Conservation (phyloP, 2,888 invertebrate species). For the Conchocele bisecta region DNA sequence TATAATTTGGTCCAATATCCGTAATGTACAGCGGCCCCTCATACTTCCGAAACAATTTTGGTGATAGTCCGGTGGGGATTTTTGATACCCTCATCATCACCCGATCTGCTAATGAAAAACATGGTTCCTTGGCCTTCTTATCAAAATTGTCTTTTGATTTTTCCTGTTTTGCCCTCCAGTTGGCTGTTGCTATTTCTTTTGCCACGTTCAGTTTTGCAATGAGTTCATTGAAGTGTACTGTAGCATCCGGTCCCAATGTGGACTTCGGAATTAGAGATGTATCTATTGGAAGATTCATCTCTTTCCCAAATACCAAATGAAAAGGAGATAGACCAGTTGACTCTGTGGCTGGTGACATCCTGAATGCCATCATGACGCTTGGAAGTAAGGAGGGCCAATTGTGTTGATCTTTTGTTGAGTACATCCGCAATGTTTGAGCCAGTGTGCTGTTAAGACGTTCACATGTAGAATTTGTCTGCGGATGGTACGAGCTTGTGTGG, state of each 20-base stretch:
- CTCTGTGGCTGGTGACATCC: slow-evolving; percentile 47
- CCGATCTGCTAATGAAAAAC: slow-evolving; percentile 10
- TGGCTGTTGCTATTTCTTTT: slow-evolving; percentile 8
- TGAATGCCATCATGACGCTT: slow-evolving; percentile 53
- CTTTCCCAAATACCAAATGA: slow-evolving; percentile 43
- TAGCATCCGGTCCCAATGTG: slow-evolving; percentile 7
- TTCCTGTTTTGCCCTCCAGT: slow-evolving; percentile 19
- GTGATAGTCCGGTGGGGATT: slow-evolving; percentile 16
- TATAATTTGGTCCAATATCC: neutral
- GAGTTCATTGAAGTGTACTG: slow-evolving; percentile 14
- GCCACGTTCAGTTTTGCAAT: slow-evolving; percentile 4
- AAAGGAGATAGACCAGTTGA: slow-evolving; percentile 34
- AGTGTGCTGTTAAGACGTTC: slow-evolving; percentile 47
- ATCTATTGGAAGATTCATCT: slow-evolving; percentile 31
- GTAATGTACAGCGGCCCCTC: slow-evolving; percentile 14
- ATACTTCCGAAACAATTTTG: slow-evolving; percentile 18
- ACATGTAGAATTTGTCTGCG: slow-evolving; percentile 46
- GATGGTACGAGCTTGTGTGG: slow-evolving; percentile 50
- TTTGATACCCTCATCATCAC: slow-evolving; percentile 12
- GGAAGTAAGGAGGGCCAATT: slow-evolving; percentile 30
- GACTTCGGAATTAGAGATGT: slow-evolving; percentile 12
- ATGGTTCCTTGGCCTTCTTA: slow-evolving; percentile 19
- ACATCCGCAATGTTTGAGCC: slow-evolving; percentile 23
- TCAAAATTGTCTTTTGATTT: slow-evolving; percentile 31
- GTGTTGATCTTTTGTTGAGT: slow-evolving; percentile 16